Evolutionary conservation across 2,113 vertebrate species (phyloP).

Genomic region (Petrocephalus microphthalmus): DNA sequence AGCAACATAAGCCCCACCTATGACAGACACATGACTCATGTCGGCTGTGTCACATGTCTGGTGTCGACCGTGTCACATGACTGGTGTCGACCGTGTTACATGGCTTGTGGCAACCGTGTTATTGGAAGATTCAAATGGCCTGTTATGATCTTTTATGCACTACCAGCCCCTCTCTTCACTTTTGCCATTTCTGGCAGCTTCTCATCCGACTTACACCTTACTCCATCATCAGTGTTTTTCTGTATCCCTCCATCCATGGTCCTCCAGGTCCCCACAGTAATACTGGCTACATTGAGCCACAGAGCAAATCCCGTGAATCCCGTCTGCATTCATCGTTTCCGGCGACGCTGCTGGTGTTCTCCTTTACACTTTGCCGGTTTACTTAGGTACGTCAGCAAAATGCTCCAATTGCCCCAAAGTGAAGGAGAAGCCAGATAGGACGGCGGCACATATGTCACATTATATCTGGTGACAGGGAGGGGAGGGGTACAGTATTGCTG

Average conservation of each 20-base stretch:
- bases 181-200: neutral
- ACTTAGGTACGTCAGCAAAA: slow-evolving; percentile 62
- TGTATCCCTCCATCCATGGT: neutral
- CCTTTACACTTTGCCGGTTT: slow-evolving; percentile 46
- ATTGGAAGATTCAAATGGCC: neutral
- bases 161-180: neutral
- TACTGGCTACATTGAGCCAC: neutral
- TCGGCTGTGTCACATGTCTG: neutral
- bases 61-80: neutral
- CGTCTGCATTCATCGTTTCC: neutral
- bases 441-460: slow-evolving; percentile 79
- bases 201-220: neutral
- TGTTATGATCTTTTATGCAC: no score
- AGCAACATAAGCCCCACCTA: slow-evolving; percentile 59
- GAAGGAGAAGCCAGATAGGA: slow-evolving; percentile 60
- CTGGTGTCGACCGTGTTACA: neutral
- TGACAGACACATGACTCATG: neutral
- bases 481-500: slow-evolving; percentile 73
- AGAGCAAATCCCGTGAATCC: neutral
- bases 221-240: neutral
- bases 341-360: slow-evolving; percentile 73
- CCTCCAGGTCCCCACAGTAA: neutral
- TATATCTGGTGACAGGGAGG: slow-evolving; percentile 80
- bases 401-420: slow-evolving; percentile 53
- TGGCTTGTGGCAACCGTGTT: neutral